Base-by-base conservation (phyloP, 2,113 vertebrate species). In the Alexandromys fortis region DNA sequence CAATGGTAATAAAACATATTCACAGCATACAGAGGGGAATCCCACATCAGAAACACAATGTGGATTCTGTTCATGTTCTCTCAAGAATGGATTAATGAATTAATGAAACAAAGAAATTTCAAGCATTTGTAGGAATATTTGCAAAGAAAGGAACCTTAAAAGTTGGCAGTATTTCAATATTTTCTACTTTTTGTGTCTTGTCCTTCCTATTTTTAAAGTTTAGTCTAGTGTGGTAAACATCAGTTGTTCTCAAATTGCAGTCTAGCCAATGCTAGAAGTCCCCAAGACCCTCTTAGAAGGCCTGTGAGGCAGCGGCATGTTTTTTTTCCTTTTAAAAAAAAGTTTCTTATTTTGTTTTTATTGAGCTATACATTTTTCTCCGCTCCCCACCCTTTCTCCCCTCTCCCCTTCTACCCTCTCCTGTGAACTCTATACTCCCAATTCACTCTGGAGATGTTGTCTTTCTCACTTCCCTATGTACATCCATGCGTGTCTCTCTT, bases 41-140 rank as follows among this genome's bases (percentile, higher is more conserved):
- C 58, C 58, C 58, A 21, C 58, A 58, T 21, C 58, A 58, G 8
- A 22, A 35, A 35, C 55, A 82, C 11, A 12, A 26, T 13, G 58
- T 10, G 26, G 42, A 4, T 1, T 63, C 55, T 28, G 24, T 90
- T 38, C 52, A 75, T 73, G 26, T 67, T 47, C 73, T 72, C 9
- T 17, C 12, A 16, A 63, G 6, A 73, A 75, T 70, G 47, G 67
- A 52, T 90, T 68, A 49, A 47, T 38, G 22, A 85, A 83, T 58
- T 76, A 35, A 9, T 82, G 89, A 52, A 65, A 85, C 81, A 86
- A 89, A 91, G 24, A 73, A 42, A 76, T 45, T 89, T 72, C n/a
- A 81, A 68, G 38, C 85, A 2, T 30, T 94, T 91, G 68, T 14
- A 94, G 33, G 78, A 82, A 75, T 78, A 93, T n/a, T 65, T 75